Percentiles rank a stretch among this genome's conserved stretches.
Evolutionary conservation across 2,797 vertebrate genomes (phyloP).

Genomic region (Chromis chromis): DNA sequence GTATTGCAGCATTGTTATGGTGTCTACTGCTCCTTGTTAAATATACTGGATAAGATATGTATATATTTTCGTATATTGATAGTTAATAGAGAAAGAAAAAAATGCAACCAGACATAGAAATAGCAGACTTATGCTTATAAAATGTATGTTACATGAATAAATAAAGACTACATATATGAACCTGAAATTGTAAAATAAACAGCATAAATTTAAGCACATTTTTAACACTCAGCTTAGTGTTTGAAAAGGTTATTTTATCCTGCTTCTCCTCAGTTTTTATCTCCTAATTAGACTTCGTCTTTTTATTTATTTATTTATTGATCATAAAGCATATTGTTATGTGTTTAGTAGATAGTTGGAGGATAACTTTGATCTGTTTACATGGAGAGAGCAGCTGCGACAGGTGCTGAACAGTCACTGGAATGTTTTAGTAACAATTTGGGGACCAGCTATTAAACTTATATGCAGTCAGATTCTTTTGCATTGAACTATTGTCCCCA

Average conservation of each 20-base stretch:
- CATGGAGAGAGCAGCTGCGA: neutral
- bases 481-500: neutral
- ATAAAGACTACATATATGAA: neutral
- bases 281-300: neutral
- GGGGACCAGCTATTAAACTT: neutral
- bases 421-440: no score
- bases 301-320: neutral
- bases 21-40: neutral
- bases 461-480: neutral
- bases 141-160: neutral
- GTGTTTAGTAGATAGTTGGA: neutral
- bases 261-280: no score
- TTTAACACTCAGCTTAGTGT: no score
- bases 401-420: constrained; percentile 17
- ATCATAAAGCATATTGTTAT: neutral
- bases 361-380: constrained; percentile 14
- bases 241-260: no score
- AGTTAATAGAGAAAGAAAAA: no score
- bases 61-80: neutral
- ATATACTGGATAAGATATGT: neutral
- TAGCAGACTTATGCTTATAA: neutral
- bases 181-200: neutral
- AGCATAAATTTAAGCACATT: no score
- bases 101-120: neutral
- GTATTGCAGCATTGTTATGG: neutral